Percentiles rank a stretch among this genome's conserved stretches.
These are phyloP conservation scores for Danaus plexippus DNA, from an alignment of 1,140 invertebrate genomes.

Conservation along the genomic window DNA sequence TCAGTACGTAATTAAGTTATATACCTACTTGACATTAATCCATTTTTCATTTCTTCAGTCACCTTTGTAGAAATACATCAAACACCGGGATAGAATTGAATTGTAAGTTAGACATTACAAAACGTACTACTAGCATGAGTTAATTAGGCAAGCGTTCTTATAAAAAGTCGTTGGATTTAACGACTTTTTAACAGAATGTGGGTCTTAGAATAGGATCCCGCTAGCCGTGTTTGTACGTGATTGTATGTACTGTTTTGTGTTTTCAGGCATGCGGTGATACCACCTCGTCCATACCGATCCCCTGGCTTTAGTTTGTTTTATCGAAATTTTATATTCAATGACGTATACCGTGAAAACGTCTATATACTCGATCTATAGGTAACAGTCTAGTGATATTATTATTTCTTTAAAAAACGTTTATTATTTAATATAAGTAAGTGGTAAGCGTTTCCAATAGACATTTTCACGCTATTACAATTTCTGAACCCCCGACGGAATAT, in stretches of 20 bases:
- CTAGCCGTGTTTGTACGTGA: slow-evolving; percentile 9
- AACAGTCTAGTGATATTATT: not conserved
- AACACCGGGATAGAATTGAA: slow-evolving; percentile 26
- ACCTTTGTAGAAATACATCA: slow-evolving; percentile 30
- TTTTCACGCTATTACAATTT: slow-evolving; percentile 11
- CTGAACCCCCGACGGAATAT: slow-evolving; percentile 11
- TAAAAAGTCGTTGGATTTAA: slow-evolving; percentile 6
- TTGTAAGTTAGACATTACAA: slow-evolving; percentile 28
- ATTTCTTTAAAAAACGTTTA: not conserved
- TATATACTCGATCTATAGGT: not conserved
- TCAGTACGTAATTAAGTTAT: slow-evolving; percentile 12
- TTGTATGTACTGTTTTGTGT: slow-evolving; percentile 5
- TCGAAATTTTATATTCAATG: not conserved
- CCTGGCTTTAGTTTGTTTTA: slow-evolving; percentile 21
- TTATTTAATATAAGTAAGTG: not conserved
- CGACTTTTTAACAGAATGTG: slow-evolving; percentile 14
- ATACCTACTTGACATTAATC: slow-evolving; percentile 24
- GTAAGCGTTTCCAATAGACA: slow-evolving; percentile 2
- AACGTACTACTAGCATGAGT: slow-evolving; percentile 29
- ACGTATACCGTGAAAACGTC: slow-evolving; percentile 18
- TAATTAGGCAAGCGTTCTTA: slow-evolving; percentile 17
- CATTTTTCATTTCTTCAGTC: slow-evolving; percentile 35
- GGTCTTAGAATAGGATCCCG: slow-evolving; percentile 12
- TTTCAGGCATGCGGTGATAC: slow-evolving; percentile 15
- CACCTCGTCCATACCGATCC: slow-evolving; percentile 13